Conservation (phyloP, 2,888 invertebrate species). For the Troides oblongomaculatus region DNA sequence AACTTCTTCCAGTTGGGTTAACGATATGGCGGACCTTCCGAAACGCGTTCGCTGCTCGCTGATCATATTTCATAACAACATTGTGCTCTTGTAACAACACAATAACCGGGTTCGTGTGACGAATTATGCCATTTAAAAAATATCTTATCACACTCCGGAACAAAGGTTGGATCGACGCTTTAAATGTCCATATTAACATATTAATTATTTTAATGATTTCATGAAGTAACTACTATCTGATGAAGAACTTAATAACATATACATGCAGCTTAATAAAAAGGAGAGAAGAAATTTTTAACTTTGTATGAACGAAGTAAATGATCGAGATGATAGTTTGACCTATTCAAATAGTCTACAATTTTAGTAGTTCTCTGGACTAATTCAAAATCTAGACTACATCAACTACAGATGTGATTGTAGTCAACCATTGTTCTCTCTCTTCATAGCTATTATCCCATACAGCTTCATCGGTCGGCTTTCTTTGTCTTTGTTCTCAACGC, state of each 20-base stretch:
- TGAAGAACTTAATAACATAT: neutral
- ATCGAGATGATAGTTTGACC: no score
- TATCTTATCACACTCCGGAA: slow-evolving; percentile 18
- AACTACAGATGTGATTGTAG: no score
- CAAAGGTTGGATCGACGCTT: slow-evolving; percentile 5
- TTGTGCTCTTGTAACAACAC: slow-evolving; percentile 20
- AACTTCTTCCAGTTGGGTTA: neutral
- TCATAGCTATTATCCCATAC: no score
- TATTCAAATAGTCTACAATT: no score
- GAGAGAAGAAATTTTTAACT: no score
- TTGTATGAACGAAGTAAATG: no score
- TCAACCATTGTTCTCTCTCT: no score
- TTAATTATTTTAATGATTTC: neutral
- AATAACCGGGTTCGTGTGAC: slow-evolving; percentile 17
- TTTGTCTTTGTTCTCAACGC: no score
- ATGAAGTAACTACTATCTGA: neutral
- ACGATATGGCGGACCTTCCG: slow-evolving; percentile 1
- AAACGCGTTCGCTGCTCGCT: slow-evolving; percentile 3
- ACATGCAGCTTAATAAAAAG: no score
- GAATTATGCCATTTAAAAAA: slow-evolving; percentile 15
- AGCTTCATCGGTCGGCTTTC: no score
- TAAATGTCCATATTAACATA: neutral
- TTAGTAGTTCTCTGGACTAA: no score
- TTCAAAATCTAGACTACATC: no score
- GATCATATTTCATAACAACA: slow-evolving; percentile 27